Evolutionary conservation across 2,888 invertebrate species (phyloP), one percentile per base, ranked within the genome.

Genomic region (Pseudococcus longispinus): DNA sequence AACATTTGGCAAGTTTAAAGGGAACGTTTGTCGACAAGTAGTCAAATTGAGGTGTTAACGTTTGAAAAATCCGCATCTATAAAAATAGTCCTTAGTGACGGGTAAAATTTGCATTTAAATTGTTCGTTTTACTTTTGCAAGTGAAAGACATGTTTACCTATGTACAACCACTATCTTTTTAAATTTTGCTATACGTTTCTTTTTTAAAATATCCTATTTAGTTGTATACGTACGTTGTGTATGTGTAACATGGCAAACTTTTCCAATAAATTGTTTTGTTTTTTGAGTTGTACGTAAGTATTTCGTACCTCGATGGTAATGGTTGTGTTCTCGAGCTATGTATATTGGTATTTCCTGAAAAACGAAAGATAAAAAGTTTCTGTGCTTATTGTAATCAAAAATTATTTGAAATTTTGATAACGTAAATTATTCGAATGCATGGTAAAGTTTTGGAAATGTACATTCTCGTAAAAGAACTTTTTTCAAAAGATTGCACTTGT

Each of bases 1-100:
- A 42, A 26, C 42, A 42, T 80, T 42, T 20, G 15, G 32, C 74
- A 60, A 80, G 26, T 37, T 80, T 42, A 15, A 60, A 80, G 77
- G 42, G 42, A 80, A n/a, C 20, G 20, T 42, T 42, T 20, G 77
- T 80, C 77, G 42, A 42, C 77, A 42, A 42, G 84, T 60, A 51
- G 84, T 51, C 55, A 84, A 84, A 84, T 84, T 60, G 84, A 84
- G 60, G 84, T 60, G 84, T 84, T 84, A 84, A 84, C 84, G n/a
- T 84, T 84, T 84, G 84, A 84, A 60, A 84, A 84, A 84, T 84
- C 42, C 77, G 42, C 77, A 29, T 80, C 77, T 80, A 80, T 80
- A 80, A 80, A 70, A 80, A 80, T 80, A 80, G 77, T 80, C 77
- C 77, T 80, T 32, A 42, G 77, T 80, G 77, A 80, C 77, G 77